Conservation (phyloP, 2,113 vertebrate species). For the Oreotrochilus melanogaster region DNA sequence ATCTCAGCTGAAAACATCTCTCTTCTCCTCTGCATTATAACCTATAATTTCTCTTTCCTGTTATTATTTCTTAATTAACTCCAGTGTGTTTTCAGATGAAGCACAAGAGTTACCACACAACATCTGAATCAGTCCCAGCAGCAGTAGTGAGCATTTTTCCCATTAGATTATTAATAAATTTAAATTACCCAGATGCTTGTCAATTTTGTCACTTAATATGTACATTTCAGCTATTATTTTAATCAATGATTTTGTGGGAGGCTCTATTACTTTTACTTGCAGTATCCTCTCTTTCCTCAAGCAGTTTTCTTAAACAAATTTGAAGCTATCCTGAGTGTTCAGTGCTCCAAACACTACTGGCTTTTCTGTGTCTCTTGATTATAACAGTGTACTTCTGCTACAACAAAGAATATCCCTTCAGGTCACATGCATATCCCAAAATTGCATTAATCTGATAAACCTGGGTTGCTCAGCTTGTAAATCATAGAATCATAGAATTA, state of each 20-base stretch:
- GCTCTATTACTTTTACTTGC: not conserved
- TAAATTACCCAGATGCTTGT: not conserved
- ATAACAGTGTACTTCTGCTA: not conserved
- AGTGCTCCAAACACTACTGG: not conserved
- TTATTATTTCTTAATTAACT: conserved; percentile 41
- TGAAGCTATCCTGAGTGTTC: not conserved
- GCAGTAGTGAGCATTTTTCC: not conserved
- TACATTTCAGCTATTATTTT: conserved; percentile 36
- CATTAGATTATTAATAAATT: conserved; percentile 17
- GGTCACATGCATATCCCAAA: not conserved
- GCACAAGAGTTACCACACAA: not conserved
- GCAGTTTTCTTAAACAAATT: not conserved
- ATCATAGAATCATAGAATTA: no score
- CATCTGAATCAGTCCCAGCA: not conserved
- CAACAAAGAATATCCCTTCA: not conserved
- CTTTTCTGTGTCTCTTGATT: not conserved
- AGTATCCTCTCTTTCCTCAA: not conserved
- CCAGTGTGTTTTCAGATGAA: not conserved
- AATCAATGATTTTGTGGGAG: not conserved
- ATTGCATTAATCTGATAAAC: not conserved
- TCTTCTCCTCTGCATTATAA: conserved; percentile 39
- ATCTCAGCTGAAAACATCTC: conserved; percentile 61
- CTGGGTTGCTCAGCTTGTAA: not conserved
- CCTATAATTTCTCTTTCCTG: conserved; percentile 20
- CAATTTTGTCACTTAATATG: conserved; percentile 10